These are phyloP conservation scores for Eupithecia exiguata DNA, from an alignment of 2,888 invertebrate species.

Conservation along the genomic window DNA sequence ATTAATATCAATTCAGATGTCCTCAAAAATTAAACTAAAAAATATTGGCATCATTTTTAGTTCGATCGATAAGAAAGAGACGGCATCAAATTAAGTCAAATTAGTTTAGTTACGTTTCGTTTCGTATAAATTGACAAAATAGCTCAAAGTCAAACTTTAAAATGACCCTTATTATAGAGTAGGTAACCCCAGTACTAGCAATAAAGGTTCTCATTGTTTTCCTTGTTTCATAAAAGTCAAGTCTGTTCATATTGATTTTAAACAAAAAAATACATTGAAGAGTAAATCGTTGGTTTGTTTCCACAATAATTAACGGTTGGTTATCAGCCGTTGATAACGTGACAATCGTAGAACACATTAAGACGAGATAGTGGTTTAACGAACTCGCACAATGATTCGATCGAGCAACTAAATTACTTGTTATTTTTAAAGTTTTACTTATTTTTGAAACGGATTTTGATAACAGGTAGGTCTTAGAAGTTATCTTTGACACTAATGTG, in stretches of 20 bases:
- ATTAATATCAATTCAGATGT: no score
- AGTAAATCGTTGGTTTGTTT: slow-evolving; percentile 26
- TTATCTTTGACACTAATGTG: background rate
- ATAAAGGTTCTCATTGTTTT: background rate
- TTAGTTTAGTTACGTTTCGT: background rate
- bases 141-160: background rate
- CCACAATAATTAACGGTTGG: slow-evolving; percentile 50
- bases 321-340: slow-evolving; percentile 70
- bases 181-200: background rate
- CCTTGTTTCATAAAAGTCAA: background rate
- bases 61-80: background rate
- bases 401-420: slow-evolving; percentile 56
- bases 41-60: no score
- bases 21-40: no score
- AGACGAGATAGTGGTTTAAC: slow-evolving; percentile 72
- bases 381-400: slow-evolving; percentile 73
- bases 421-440: slow-evolving; percentile 6
- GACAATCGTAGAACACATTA: slow-evolving; percentile 81
- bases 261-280: slow-evolving; percentile 9
- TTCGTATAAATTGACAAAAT: background rate
- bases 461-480: slow-evolving; percentile 2
- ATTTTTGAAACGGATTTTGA: slow-evolving; percentile 9
- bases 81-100: background rate
- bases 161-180: background rate
- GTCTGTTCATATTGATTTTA: background rate